A percentile compares a stretch with the other conserved stretches of the same genome.
These are phyloP conservation scores for Cynoglossus semilaevis DNA, from an alignment of 2,113 vertebrate genomes.

Conservation along the genomic window DNA sequence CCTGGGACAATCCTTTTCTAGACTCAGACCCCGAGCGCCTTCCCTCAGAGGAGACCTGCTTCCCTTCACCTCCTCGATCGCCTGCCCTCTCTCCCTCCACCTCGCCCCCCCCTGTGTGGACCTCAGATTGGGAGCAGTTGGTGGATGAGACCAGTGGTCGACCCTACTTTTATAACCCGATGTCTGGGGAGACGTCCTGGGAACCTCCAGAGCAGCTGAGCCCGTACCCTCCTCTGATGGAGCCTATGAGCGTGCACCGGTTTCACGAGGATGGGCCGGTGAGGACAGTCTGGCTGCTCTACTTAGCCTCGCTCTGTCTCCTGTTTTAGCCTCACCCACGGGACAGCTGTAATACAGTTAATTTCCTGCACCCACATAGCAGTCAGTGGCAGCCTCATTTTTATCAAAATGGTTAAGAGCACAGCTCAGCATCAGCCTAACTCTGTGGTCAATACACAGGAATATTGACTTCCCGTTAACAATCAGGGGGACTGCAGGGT, in stretches of 20 bases:
- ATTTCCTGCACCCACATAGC: conserved; percentile 52
- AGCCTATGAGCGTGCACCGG: conserved; percentile 56
- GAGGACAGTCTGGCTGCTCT: conserved; percentile 58
- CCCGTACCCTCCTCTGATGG: conserved; percentile 53
- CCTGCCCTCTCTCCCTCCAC: conserved; percentile 30
- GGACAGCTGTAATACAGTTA: conserved; percentile 58
- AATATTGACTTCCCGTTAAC: too few relatives aligned
- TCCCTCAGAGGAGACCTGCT: conserved; percentile 15
- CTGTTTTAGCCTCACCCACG: conserved; percentile 63
- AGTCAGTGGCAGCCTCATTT: conserved; percentile 30
- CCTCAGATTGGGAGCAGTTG: conserved; percentile 82
- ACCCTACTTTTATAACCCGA: conserved; percentile 86
- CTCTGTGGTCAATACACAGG: too few relatives aligned
- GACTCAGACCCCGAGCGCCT: conserved; percentile 50
- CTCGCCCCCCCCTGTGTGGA: conserved; percentile 54
- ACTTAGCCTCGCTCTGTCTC: conserved; percentile 52
- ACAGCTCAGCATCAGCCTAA: too few relatives aligned
- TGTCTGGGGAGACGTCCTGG: conserved; percentile 90
- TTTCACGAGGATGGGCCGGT: conserved; percentile 67
- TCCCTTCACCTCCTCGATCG: conserved; percentile 42
- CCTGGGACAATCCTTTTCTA: conserved; percentile 87
- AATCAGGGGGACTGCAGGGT: too few relatives aligned
- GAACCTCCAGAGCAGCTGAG: conserved; percentile 76
- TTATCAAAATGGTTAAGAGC: too few relatives aligned
- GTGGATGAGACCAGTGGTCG: conserved; percentile 83